Evolutionary conservation across 2,113 vertebrate species (phyloP).

Genomic region (Alouatta palliata): DNA sequence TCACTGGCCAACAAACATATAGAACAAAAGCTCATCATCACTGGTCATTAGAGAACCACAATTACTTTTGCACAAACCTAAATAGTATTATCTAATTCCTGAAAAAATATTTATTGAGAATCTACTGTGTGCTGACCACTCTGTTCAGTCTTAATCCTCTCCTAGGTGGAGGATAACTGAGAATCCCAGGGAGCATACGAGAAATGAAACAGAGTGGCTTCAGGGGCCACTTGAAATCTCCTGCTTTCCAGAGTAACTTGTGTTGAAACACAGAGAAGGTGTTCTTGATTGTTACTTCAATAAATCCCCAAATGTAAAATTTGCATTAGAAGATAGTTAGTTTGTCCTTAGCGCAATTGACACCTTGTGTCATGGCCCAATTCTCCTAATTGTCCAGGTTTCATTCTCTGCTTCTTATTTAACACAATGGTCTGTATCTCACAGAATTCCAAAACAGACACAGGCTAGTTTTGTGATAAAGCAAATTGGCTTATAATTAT

Average conservation of each 20-base stretch:
- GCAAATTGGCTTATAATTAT: not conserved
- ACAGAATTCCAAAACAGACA: not conserved
- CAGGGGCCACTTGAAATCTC: not conserved
- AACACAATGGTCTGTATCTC: not conserved
- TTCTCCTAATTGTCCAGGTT: not conserved
- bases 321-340: not conserved
- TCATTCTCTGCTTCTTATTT: not conserved
- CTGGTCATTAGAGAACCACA: too few species aligned
- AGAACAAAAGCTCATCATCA: too few species aligned
- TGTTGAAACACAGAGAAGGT: not conserved
- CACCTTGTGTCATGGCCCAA: rapidly evolving
- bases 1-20: too few species aligned
- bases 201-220: not conserved
- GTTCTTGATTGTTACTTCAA: not conserved
- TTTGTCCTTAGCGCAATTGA: rapidly evolving
- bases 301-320: not conserved
- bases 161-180: not conserved
- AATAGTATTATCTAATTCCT: not conserved
- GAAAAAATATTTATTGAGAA: not conserved
- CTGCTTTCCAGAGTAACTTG: not conserved
- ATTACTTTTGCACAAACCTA: too few species aligned
- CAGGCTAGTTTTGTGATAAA: not conserved
- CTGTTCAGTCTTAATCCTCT: not conserved
- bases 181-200: not conserved
- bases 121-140: not conserved